Evolutionary conservation across 2,113 vertebrate genomes (phyloP).

Genomic region (Terrapene triunguis): DNA sequence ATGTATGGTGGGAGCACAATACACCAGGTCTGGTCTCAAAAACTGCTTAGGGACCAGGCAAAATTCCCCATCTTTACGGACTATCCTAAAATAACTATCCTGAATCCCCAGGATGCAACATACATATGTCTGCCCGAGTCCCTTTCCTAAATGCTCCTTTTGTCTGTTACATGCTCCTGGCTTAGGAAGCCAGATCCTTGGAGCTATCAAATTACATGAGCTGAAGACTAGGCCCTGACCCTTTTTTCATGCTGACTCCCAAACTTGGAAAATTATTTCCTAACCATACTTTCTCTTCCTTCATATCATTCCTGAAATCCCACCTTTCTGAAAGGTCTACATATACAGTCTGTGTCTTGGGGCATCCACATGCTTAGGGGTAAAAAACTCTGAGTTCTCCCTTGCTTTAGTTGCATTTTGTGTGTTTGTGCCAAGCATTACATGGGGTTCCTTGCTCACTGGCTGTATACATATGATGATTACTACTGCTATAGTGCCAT

Average conservation of each 20-base stretch:
- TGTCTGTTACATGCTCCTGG: not conserved
- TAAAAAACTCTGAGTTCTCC: not conserved
- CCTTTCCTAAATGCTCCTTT: not conserved
- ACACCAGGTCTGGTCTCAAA: not conserved
- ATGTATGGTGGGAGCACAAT: not conserved
- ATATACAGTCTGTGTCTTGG: not conserved
- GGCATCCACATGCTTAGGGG: not conserved
- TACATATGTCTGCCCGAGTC: not conserved
- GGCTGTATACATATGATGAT: not conserved
- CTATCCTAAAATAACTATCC: not conserved
- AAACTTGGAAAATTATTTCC: not conserved
- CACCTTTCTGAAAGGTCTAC: not conserved
- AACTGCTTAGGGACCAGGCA: not conserved
- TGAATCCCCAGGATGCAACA: not conserved
- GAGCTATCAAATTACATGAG: not conserved
- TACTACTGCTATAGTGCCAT: conserved; percentile 28
- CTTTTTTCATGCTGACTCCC: not conserved
- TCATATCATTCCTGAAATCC: not conserved
- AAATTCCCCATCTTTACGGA: not conserved
- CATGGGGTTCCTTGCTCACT: not conserved
- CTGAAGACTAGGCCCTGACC: not conserved
- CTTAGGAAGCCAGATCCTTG: not conserved
- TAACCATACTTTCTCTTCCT: not conserved
- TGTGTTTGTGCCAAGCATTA: not conserved
- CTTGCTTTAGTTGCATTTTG: conserved; percentile 10